A percentile compares a stretch with the other conserved stretches of the same genome.
Conservation (phyloP, 2,797 vertebrate genomes). For the Myripristis jacobus region DNA sequence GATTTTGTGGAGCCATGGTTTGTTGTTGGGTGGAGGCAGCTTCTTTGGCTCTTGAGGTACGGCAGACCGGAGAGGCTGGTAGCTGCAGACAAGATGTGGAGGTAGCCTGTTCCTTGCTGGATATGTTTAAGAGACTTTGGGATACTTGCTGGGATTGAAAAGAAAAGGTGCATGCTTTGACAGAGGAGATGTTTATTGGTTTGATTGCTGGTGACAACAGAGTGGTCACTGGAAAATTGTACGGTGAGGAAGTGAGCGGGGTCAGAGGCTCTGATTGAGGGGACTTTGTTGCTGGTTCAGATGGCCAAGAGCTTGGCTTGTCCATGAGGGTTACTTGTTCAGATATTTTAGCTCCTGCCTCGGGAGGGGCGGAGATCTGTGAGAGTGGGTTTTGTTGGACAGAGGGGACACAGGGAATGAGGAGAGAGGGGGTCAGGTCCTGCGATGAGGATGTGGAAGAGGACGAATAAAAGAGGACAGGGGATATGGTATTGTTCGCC, state of each 20-base stretch:
- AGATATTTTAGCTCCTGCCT: background rate
- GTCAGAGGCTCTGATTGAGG: background rate
- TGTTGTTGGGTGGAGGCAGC: background rate
- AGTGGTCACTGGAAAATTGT: background rate
- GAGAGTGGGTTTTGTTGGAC: constrained; percentile 3
- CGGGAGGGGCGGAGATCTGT: constrained; percentile 19
- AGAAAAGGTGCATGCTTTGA: background rate
- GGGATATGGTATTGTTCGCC: constrained; percentile 7
- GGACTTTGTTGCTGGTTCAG: background rate
- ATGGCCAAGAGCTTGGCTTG: background rate
- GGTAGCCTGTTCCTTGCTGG: background rate
- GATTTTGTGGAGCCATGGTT: background rate
- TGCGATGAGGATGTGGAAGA: constrained; percentile 64
- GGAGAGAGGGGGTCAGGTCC: constrained; percentile 71
- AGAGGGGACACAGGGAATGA: constrained; percentile 15
- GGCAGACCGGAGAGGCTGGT: background rate
- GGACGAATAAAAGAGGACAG: constrained; percentile 48
- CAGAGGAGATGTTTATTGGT: constrained; percentile 27
- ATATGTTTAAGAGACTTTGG: background rate
- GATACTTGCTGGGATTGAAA: background rate
- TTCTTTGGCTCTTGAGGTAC: background rate
- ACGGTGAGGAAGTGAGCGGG: constrained; percentile 8
- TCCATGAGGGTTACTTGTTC: background rate
- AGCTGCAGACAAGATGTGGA: background rate
- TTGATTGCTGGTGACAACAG: constrained; percentile 29